phyloP scores from a whole-genome alignment of 2,113 vertebrate genomes.

The Hyaena hyaena region DNA sequence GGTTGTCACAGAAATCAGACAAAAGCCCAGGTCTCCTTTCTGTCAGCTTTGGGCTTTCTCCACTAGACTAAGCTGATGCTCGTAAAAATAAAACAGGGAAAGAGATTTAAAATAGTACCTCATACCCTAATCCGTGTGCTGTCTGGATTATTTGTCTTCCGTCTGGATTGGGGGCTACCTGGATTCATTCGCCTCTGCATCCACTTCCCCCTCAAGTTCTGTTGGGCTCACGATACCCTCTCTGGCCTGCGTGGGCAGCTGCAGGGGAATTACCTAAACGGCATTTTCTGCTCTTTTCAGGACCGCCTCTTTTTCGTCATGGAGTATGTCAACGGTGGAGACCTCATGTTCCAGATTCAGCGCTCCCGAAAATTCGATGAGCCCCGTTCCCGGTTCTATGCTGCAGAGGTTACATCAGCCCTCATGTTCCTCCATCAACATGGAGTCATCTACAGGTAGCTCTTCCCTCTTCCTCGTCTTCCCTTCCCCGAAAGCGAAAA shows the following conservation, averaged over 20 bases:
- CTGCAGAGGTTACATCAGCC: slow-evolving; percentile 98
- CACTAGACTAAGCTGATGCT: neutral
- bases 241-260: neutral
- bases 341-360: slow-evolving; percentile 99
- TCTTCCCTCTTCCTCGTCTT: neutral
- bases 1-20: neutral
- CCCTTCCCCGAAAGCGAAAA: neutral
- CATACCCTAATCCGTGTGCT: neutral
- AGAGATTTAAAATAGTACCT: neutral
- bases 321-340: slow-evolving; percentile 99
- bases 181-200: neutral
- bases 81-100: neutral
- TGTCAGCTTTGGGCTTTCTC: neutral
- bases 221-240: neutral
- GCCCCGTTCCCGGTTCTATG: slow-evolving; percentile 97
- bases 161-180: neutral
- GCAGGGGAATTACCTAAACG: slow-evolving; percentile 62
- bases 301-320: slow-evolving; percentile 99
- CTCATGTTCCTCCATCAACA: slow-evolving; percentile 99
- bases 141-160: neutral
- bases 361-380: slow-evolving; percentile 98
- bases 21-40: neutral
- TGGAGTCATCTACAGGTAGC: slow-evolving; percentile 98
- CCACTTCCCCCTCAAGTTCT: neutral
- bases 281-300: slow-evolving; percentile 86